These are phyloP conservation scores for Neoascia interrupta DNA, from an alignment of 2,888 invertebrate species.

Conservation along the genomic window DNA sequence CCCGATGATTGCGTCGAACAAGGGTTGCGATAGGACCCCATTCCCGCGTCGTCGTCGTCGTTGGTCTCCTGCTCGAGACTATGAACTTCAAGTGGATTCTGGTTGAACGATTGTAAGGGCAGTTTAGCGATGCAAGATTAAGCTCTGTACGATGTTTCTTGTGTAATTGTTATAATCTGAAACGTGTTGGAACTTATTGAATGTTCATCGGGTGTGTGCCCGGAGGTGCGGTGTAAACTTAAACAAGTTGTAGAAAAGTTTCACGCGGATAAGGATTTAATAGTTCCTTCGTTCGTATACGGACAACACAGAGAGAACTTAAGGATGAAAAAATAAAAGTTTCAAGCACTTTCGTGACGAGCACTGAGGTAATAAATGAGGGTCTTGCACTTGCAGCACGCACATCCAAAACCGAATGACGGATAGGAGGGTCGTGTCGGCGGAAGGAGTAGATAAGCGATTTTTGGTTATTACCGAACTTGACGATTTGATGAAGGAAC, in stretches of 20 bases:
- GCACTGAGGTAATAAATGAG: neutral
- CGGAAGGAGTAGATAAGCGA: slow-evolving; percentile 4
- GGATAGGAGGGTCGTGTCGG: slow-evolving; percentile 13
- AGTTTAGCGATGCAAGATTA: slow-evolving; percentile 11
- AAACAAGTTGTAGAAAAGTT: neutral
- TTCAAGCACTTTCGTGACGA: slow-evolving; percentile 41
- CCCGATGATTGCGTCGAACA: slow-evolving; percentile 34
- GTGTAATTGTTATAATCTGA: neutral
- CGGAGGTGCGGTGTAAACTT: neutral
- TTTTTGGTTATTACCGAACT: slow-evolving; percentile 66
- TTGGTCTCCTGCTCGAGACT: too few species aligned
- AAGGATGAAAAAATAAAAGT: slow-evolving; percentile 37
- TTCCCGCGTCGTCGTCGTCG: too few species aligned
- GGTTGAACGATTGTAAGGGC: slow-evolving; percentile 6
- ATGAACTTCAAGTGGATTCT: slow-evolving; percentile 6
- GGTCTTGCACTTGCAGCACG: slow-evolving; percentile 17
- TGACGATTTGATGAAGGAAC: slow-evolving; percentile 50
- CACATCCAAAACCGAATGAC: slow-evolving; percentile 5
- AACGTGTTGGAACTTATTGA: slow-evolving; percentile 7
- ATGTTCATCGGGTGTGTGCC: neutral
- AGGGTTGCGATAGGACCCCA: too few species aligned
- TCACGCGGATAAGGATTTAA: slow-evolving; percentile 6
- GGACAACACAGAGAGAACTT: too few species aligned
- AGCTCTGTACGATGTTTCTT: slow-evolving; percentile 4
- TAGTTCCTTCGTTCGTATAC: too few species aligned